Evolutionary conservation across 2,888 invertebrate species (phyloP), one percentile per base, ranked within the genome.

Genomic region (Deroplatys truncata): DNA sequence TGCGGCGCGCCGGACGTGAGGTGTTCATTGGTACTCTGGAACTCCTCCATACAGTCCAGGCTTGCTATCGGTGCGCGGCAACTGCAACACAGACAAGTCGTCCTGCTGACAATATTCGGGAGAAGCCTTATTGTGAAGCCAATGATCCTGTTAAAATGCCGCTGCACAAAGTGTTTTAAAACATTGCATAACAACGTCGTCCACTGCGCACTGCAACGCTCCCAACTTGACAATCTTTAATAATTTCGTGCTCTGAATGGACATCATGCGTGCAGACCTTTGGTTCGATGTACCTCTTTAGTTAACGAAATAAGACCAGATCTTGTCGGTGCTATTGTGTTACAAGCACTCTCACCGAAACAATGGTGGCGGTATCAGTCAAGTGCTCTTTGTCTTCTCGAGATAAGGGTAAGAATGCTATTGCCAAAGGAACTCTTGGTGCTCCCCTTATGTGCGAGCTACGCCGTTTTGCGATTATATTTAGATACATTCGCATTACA

Each of bases 31-130:
- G 95, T 94, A 92, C 95, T 97, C 94, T 97, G 97, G 95, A 98
- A 97, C 95, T 98, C 98, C 95, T 98, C 98, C 98, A 98, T 98
- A 94, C 98, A 98, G 95, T 98, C 98, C 93, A 98, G 95, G 93
- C 98, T 98, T 92, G 98, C 98, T 94, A 98, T 98, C 92, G 98
- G 98, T 92, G 98, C 98, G 93, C 98, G 96, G 95, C 97, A 98
- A 96, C 98, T 97, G 94, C 31, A 94, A 93, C 91, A 91, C 90
- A 90, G 10, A 85, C 25, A 85, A 84, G 16, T 72, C 25, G 56
- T 25, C 56, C 25, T 25, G 56, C 56, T 20, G 16, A 56, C 56
- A 56, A 56, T 25, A 25, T 72, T 72, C 20, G 25, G 56, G 25
- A 25, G 56, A 72, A 72, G 56, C 56, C 56, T 72, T 72, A 72